Base-by-base conservation (phyloP, 2,797 vertebrate genomes). In the Nyctibius grandis region DNA sequence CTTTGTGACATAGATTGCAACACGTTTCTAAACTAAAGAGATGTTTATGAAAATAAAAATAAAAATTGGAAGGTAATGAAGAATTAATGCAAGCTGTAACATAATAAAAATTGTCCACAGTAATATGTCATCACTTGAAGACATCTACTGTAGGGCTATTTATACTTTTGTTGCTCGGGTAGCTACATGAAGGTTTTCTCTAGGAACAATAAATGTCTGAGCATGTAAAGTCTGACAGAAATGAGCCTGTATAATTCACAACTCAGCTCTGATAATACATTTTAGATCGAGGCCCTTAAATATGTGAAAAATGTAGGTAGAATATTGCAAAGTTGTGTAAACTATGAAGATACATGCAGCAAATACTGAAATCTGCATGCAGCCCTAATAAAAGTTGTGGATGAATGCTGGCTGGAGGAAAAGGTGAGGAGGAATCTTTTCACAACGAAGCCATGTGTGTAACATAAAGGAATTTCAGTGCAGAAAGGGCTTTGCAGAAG, bases 271-370 rank as follows among this genome's bases (percentile, higher is more conserved):
- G 25, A 40, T 19, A 75, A 67, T 38, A 26, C 6, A 20, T 81
- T 90, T 84, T 67, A 77, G 25, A 59, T 59, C 9, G 63, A 73
- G 51, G 20, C 15, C 20, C 26, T 88, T 73, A 70, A 60, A 47
- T 48, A 44, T 9, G 22, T 60, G n/a, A 83, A 64, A n/a, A 91
- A 33, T 47, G 26, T 8, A 64, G 53, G 15, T 26, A 78, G 31
- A 88, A 75, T 75, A 38, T 45, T 38, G n/a, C 3, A 67, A 64
- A 1, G 0, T 15, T 48, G 6, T 67, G 4, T 34, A 57, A 75
- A n/a, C n/a, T 80, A 25, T 56, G 26, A 72, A 50, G 59, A 33
- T 25, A 29, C 1, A 5, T 7, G 9, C 0, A 1, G 11, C 33
- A 78, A 88, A 75, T 38, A 78, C 17, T 3, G 26, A 75, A 60